Evolutionary conservation across 2,113 vertebrate genomes (phyloP).

Genomic region (Salminus brasiliensis): DNA sequence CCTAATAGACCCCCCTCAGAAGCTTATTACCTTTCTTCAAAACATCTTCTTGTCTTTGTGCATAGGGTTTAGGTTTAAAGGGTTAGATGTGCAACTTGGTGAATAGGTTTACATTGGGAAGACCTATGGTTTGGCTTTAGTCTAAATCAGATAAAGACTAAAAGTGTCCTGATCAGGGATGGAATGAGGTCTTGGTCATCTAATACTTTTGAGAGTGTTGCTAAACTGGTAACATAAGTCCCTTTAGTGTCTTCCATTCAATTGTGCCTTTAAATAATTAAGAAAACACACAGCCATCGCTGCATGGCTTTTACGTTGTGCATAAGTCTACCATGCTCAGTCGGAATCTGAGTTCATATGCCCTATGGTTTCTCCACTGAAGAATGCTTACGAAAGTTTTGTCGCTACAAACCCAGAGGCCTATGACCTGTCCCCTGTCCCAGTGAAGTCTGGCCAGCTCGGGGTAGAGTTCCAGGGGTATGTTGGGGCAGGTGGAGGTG

Average conservation of each 20-base stretch:
- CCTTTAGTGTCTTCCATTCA: conserved; percentile 36
- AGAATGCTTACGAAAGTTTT: not conserved
- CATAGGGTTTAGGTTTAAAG: not conserved
- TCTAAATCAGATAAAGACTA: not conserved
- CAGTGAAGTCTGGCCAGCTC: conserved; percentile 45
- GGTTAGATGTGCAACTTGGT: not conserved
- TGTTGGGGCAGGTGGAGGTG: conserved; percentile 31
- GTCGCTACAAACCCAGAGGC: conserved; percentile 46
- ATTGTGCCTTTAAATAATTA: conserved; percentile 14
- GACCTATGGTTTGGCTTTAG: not conserved
- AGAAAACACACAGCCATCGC: not conserved
- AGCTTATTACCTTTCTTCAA: not conserved
- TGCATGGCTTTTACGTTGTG: conserved; percentile 29
- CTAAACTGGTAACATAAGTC: conserved; percentile 9
- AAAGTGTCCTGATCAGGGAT: not conserved
- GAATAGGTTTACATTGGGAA: not conserved
- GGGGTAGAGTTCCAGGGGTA: conserved; percentile 59
- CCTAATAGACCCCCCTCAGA: not conserved
- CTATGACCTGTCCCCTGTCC: conserved; percentile 36
- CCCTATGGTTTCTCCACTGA: conserved; percentile 9
- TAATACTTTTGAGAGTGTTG: not conserved
- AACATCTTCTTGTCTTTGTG: not conserved
- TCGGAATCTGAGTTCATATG: conserved; percentile 23
- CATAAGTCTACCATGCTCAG: conserved; percentile 12
- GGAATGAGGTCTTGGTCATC: not conserved